Percentiles rank a stretch among this genome's conserved stretches.
phyloP scores from a whole-genome alignment of 2,888 invertebrate genomes.

The Catocala nupta region DNA sequence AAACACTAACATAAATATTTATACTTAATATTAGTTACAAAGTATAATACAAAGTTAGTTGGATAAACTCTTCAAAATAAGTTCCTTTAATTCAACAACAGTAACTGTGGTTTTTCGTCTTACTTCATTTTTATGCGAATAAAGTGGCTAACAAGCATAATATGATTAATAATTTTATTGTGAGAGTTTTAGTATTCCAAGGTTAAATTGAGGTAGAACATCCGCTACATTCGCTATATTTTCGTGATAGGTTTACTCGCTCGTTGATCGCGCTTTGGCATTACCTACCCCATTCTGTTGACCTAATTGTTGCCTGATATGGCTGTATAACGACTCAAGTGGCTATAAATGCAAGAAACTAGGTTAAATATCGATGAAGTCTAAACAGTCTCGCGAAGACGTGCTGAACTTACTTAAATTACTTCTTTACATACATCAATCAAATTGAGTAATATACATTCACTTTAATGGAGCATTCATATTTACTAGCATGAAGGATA shows the following conservation, averaged over 20 bases:
- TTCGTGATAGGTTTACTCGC: constrained; percentile 63
- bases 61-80: no score
- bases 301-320: constrained; percentile 83
- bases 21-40: no score
- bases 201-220: constrained; percentile 30
- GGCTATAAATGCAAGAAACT: constrained; percentile 83
- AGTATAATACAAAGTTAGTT: no score
- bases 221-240: constrained; percentile 36
- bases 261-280: constrained; percentile 70
- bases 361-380: constrained; percentile 83
- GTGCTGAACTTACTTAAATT: constrained; percentile 56
- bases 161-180: no score
- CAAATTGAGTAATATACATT: constrained; percentile 32
- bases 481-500: constrained; percentile 16
- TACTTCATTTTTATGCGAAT: no score
- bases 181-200: no score
- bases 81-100: no score
- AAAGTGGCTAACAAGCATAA: no score
- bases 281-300: constrained; percentile 77
- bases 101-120: no score
- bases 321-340: constrained; percentile 74
- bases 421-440: constrained; percentile 59
- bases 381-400: constrained; percentile 67
- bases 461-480: constrained; percentile 28
- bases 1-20: no score